Base-by-base conservation (phyloP, 2,113 vertebrate genomes). In the Trichomycterus rosablanca region DNA sequence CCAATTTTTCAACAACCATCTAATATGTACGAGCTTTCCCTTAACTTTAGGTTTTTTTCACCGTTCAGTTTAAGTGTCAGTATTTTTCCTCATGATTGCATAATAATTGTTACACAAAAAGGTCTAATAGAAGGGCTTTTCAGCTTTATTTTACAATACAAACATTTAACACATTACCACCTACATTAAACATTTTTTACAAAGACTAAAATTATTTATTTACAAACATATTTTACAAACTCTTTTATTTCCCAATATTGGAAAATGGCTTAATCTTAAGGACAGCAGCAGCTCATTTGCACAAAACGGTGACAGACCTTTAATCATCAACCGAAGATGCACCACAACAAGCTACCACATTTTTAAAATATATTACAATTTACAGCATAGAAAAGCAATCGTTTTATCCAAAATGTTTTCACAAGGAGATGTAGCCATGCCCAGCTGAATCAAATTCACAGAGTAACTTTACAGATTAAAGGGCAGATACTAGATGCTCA, bases 91-190 rank as follows among this genome's bases (percentile, higher is more conserved):
- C n/a, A n/a, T n/a, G n/a, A n/a, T n/a, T n/a, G n/a, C n/a, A n/a
- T n/a, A 40, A 40, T n/a, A 14, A 2, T 3, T n/a, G 11, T 40
- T 11, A 2, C 3, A 40, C 2, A 5, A 56, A 8, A 59, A 55
- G 16, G 39, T 46, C 14, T 56, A 51, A 43, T 34, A 59, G 35
- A 48, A 59, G 49, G 20, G 54, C 45, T 51, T 56, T 26, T 3
- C 46, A 39, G 10, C 32, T 52, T 71, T 61, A 61, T 60, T 66
- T 70, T 39, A 67, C 45, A 59, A 45, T 57, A 62, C 55, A 62
- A 51, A 39, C 16, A 37, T 55, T 42, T 3, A 44, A 45, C 42
- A 30, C 18, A 37, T 55, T n/a, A 43, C 11, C n/a, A 4, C 10
- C 56, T 23, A 42, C 12, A 42, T 7, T 15, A 28, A 37, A 26